Percentiles rank a stretch among this genome's conserved stretches.
phyloP scores from a whole-genome alignment of 1,140 invertebrate genomes.

The Gyrodactylus bullatarudis region DNA sequence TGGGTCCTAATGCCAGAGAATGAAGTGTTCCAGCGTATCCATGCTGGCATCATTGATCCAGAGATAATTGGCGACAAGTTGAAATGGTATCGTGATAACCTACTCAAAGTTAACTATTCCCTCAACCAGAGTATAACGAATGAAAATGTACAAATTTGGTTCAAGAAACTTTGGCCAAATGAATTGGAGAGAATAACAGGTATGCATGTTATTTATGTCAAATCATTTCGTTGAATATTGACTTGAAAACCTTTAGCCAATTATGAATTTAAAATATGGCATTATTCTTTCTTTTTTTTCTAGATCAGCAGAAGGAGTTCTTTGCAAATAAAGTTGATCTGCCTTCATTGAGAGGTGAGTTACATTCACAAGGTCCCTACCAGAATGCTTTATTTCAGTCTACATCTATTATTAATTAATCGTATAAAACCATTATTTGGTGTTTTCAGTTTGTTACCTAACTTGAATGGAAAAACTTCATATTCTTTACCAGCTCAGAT shows the following conservation, averaged over 20 bases:
- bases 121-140: not conserved
- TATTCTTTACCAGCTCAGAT: too few species aligned
- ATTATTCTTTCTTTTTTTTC: not conserved
- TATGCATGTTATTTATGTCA: too few species aligned
- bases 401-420: not conserved
- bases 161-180: not conserved
- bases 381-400: too few species aligned
- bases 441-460: too few species aligned
- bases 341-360: not conserved
- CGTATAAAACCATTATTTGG: too few species aligned
- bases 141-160: not conserved
- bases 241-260: too few species aligned
- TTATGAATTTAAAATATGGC: not conserved
- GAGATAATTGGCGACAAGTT: conserved; percentile 73
- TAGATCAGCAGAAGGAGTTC: not conserved
- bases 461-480: too few species aligned
- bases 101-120: not conserved
- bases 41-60: conserved; percentile 70
- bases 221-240: too few species aligned
- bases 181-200: not conserved
- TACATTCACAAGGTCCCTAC: too few species aligned
- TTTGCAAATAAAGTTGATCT: not conserved
- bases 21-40: conserved; percentile 72
- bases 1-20: conserved; percentile 84
- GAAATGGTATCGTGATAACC: conserved; percentile 45